Conservation (phyloP, 2,888 invertebrate genomes). For the Napeogenes inachia region DNA sequence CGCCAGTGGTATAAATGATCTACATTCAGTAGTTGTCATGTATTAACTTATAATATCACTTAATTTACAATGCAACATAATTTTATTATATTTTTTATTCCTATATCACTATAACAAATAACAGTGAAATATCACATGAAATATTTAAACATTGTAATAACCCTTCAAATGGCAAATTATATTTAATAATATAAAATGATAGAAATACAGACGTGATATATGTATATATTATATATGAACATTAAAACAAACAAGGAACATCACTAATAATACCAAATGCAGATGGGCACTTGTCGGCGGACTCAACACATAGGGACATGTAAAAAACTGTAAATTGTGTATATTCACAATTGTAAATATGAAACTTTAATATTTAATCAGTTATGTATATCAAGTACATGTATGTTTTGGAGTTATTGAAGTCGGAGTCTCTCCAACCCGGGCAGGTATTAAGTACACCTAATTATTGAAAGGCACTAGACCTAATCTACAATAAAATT, state of each 20-base stretch:
- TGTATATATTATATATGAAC: background rate
- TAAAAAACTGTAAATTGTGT: background rate
- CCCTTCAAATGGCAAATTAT: slow-evolving; percentile 62
- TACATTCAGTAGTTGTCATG: slow-evolving; percentile 55
- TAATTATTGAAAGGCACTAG: slow-evolving; percentile 71
- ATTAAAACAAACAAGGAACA: slow-evolving; percentile 43
- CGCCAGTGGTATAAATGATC: slow-evolving; percentile 30
- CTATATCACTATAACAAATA: slow-evolving; percentile 72
- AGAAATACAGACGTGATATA: slow-evolving; percentile 38
- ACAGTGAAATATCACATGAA: slow-evolving; percentile 76
- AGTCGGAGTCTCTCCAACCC: slow-evolving; percentile 21
- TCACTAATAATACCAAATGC: slow-evolving; percentile 23
- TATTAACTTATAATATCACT: slow-evolving; percentile 57
- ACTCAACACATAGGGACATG: background rate
- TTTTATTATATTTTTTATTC: slow-evolving; percentile 46
- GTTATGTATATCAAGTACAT: slow-evolving; percentile 6
- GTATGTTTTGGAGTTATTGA: slow-evolving; percentile 21
- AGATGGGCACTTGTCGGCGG: slow-evolving; percentile 3
- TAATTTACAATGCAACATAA: slow-evolving; percentile 57
- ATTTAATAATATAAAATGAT: slow-evolving; percentile 41
- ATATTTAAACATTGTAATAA: slow-evolving; percentile 61
- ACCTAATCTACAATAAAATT: slow-evolving; percentile 69
- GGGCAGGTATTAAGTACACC: slow-evolving; percentile 52
- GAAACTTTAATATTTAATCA: background rate
- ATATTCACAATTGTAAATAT: slow-evolving; percentile 2